phyloP scores from a whole-genome alignment of 2,113 vertebrate species.

The Varanus komodoensis region DNA sequence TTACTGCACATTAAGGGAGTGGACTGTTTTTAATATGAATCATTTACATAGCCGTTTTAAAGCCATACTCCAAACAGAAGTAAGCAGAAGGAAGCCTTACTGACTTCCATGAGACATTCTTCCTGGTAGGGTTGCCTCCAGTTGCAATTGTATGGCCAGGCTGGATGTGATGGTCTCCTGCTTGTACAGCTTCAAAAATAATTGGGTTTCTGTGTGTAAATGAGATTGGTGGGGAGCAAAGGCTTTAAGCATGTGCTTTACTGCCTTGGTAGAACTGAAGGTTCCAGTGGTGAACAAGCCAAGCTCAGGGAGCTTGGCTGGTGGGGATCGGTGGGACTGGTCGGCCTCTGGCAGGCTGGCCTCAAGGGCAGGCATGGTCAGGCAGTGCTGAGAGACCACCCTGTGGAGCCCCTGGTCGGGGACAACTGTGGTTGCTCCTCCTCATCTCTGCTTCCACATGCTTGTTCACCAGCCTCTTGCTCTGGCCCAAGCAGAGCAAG shows the following conservation, averaged over 20 bases:
- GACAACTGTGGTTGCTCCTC: too few relatives aligned
- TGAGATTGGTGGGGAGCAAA: too few relatives aligned
- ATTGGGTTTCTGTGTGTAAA: too few relatives aligned
- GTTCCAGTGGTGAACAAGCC: neutral
- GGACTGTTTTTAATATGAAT: constrained; percentile 1
- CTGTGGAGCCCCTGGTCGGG: too few relatives aligned
- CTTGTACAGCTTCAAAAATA: neutral
- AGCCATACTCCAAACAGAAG: neutral
- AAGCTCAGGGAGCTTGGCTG: neutral
- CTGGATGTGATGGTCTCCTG: neutral
- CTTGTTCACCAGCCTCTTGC: too few relatives aligned
- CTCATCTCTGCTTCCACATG: too few relatives aligned
- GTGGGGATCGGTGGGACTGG: neutral
- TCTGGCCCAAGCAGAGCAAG: too few relatives aligned
- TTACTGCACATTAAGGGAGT: constrained; percentile 1
- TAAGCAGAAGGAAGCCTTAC: neutral
- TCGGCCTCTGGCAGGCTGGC: neutral
- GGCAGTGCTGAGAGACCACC: too few relatives aligned
- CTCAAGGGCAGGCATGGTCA: too few relatives aligned
- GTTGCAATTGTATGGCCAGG: neutral
- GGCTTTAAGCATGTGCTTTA: neutral
- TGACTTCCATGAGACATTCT: neutral
- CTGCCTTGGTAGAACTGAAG: too few relatives aligned
- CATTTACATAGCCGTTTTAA: neutral
- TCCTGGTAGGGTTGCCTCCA: neutral